Percentiles rank a stretch among this genome's conserved stretches.
These are phyloP conservation scores for Cephalopachus bancanus DNA, from an alignment of 2,797 vertebrate species.

Conservation along the genomic window DNA sequence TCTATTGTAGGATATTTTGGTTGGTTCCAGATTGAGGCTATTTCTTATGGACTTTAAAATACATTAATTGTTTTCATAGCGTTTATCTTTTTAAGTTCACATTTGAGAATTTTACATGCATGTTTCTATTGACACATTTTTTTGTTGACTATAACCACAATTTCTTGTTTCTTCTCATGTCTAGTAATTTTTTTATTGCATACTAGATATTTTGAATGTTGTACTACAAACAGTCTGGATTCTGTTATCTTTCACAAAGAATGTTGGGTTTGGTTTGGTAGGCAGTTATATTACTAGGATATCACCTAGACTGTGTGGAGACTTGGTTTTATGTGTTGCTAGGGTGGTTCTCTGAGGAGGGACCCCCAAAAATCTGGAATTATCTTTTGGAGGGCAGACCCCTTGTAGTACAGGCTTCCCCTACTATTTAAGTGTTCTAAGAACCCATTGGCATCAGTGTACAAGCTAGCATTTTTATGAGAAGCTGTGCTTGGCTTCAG, in stretches of 20 bases:
- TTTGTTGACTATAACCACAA: neutral
- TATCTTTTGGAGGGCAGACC: no score
- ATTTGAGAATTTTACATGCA: neutral
- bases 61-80: neutral
- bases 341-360: neutral
- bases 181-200: neutral
- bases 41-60: neutral
- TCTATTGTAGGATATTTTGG: neutral
- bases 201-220: neutral
- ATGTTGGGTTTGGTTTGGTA: neutral
- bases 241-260: neutral
- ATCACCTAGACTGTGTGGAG: neutral
- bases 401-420: no score
- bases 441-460: no score
- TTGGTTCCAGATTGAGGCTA: neutral
- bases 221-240: neutral
- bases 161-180: slow-evolving; percentile 52
- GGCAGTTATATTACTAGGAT: neutral
- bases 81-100: neutral
- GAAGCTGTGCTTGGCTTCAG: no score
- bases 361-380: no score
- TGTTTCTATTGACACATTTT: neutral
- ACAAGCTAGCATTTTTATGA: no score
- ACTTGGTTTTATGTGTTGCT: neutral
- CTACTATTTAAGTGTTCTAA: no score